phyloP scores from a whole-genome alignment of 2,113 vertebrate genomes.

The Bufo gargarizans region DNA sequence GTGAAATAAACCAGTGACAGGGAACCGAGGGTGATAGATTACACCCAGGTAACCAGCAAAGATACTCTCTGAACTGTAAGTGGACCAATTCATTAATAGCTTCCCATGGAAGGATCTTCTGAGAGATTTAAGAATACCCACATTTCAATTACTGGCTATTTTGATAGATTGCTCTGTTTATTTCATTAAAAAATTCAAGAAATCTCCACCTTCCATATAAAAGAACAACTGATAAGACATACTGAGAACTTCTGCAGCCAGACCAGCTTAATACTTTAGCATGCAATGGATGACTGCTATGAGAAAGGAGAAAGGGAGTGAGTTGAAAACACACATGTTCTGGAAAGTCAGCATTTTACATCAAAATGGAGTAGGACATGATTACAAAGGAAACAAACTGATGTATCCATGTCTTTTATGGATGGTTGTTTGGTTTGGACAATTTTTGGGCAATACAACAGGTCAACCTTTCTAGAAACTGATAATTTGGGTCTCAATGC shows the following conservation, averaged over 20 bases:
- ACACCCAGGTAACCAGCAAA: conserved; percentile 37
- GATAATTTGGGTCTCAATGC: background rate
- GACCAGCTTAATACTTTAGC: background rate
- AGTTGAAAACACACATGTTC: background rate
- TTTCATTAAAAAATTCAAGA: background rate
- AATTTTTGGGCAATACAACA: background rate
- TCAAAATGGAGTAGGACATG: background rate
- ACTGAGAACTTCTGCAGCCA: background rate
- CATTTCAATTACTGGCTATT: conserved; percentile 24
- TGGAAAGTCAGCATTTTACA: background rate
- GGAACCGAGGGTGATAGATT: conserved; percentile 52
- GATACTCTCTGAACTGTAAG: conserved; percentile 45
- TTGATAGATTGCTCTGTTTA: conserved; percentile 26
- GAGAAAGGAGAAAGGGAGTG: background rate
- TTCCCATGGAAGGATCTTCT: conserved; percentile 23
- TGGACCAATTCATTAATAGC: conserved; percentile 43
- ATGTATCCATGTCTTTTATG: background rate
- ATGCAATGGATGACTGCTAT: background rate
- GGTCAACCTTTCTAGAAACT: background rate
- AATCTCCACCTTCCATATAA: background rate
- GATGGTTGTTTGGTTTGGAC: background rate
- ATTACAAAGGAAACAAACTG: background rate
- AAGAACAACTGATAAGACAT: background rate
- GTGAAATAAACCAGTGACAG: conserved; percentile 42
- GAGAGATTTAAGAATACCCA: conserved; percentile 18